A percentile compares a stretch with the other conserved stretches of the same genome.
phyloP scores from a whole-genome alignment of 2,113 vertebrate species.

The Anguilla japonica region DNA sequence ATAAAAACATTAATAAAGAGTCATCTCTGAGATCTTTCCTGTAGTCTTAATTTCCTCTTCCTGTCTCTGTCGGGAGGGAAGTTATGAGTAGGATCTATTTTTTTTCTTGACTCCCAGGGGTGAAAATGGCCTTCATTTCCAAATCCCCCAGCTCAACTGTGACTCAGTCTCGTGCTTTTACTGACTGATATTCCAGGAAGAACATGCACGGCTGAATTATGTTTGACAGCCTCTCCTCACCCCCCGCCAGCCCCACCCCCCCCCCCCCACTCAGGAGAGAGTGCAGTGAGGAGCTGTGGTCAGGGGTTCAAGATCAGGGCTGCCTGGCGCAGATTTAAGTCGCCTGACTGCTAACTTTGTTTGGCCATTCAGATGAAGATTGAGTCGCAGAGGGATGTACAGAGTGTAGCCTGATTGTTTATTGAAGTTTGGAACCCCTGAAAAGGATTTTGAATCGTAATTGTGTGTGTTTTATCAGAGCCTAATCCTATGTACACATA shows the following conservation, averaged over 20 bases:
- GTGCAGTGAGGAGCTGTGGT: conserved; percentile 4
- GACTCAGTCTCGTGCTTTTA: conserved; percentile 57
- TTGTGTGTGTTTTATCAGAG: background rate
- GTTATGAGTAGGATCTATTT: conserved; percentile 66
- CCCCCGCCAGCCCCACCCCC: background rate
- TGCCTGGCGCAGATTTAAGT: conserved; percentile 50
- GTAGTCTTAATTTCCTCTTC: conserved; percentile 63
- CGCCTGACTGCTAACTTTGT: conserved; percentile 58
- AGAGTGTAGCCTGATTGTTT: no score
- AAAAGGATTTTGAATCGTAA: background rate
- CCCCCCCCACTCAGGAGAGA: background rate
- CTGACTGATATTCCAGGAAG: conserved; percentile 50
- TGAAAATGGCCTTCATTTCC: background rate
- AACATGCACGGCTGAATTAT: conserved; percentile 45
- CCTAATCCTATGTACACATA: background rate
- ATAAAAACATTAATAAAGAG: background rate
- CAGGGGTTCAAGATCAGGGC: conserved; percentile 25
- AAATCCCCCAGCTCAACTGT: conserved; percentile 29
- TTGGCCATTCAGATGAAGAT: conserved; percentile 50
- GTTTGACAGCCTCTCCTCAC: conserved; percentile 34
- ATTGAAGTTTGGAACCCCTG: background rate
- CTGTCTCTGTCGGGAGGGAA: conserved; percentile 45
- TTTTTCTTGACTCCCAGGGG: conserved; percentile 50
- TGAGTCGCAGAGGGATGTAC: conserved; percentile 48
- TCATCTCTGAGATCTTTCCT: background rate